These are phyloP conservation scores for Cyaniris semiargus DNA, from an alignment of 2,888 invertebrate species.

Conservation along the genomic window DNA sequence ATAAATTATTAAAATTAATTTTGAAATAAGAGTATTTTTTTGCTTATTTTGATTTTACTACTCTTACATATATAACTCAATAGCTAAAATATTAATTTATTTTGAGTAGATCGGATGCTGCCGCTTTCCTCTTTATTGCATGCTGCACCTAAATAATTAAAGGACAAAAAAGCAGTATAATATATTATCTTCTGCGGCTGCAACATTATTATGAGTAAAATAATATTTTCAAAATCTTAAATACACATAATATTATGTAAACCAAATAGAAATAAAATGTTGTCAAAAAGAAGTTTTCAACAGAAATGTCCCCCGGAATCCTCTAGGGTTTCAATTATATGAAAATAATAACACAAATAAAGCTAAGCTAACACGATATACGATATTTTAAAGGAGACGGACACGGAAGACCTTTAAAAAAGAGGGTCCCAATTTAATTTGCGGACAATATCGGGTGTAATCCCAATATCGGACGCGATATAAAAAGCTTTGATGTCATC, in stretches of 20 bases:
- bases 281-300: not conserved
- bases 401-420: slow-evolving; percentile 74
- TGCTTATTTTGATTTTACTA: too few species aligned
- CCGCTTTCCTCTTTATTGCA: too few species aligned
- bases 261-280: not conserved
- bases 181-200: too few species aligned
- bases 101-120: too few species aligned
- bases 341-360: slow-evolving; percentile 67
- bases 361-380: slow-evolving; percentile 58
- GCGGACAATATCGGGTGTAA: slow-evolving; percentile 70
- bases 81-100: too few species aligned
- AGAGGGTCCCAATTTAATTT: slow-evolving; percentile 73
- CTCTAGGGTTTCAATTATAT: slow-evolving; percentile 66
- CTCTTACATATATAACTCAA: too few species aligned
- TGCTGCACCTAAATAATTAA: too few species aligned
- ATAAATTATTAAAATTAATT: too few species aligned
- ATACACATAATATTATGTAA: not conserved
- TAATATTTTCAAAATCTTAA: not conserved
- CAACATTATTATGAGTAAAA: too few species aligned
- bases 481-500: slow-evolving; percentile 71
- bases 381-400: slow-evolving; percentile 67
- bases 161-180: too few species aligned
- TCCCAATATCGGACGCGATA: slow-evolving; percentile 70
- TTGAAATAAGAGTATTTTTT: too few species aligned
- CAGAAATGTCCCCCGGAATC: slow-evolving; percentile 41